phyloP scores from a whole-genome alignment of 2,113 vertebrate species.

The Phylloscopus trochilus region DNA sequence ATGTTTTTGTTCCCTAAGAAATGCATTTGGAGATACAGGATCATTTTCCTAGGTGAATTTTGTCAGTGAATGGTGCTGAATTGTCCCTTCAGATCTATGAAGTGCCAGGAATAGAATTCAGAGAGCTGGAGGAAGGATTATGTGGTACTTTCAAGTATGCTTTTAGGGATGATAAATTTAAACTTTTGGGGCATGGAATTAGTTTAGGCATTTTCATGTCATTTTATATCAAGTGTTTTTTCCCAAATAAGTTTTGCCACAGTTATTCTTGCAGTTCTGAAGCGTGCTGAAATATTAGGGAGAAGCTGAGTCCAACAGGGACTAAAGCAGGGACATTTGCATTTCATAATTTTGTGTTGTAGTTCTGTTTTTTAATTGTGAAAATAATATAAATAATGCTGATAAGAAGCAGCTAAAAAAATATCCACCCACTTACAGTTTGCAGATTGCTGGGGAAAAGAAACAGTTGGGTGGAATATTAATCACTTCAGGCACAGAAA shows the following conservation, averaged over 20 bases:
- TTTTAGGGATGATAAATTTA: conserved; percentile 10
- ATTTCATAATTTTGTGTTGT: conserved; percentile 26
- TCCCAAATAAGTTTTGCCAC: conserved; percentile 37
- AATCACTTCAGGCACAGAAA: conserved; percentile 67
- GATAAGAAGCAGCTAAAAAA: conserved; percentile 66
- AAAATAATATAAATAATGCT: conserved; percentile 56
- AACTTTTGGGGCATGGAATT: conserved; percentile 1
- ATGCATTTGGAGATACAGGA: background rate
- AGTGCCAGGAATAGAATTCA: background rate
- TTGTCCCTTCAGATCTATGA: background rate
- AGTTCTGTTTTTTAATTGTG: conserved; percentile 37
- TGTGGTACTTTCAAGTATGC: background rate
- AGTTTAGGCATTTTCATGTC: background rate
- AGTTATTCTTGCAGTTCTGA: background rate
- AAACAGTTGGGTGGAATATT: conserved; percentile 75
- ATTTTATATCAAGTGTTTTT: background rate
- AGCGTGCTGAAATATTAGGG: background rate
- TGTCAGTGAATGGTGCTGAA: background rate
- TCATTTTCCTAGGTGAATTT: conserved; percentile 24
- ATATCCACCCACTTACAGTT: conserved; percentile 71
- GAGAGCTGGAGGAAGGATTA: conserved; percentile 21
- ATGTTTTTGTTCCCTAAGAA: conserved; percentile 28
- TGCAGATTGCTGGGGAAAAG: conserved; percentile 69
- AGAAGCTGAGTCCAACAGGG: background rate
- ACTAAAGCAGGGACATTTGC: background rate